Evolutionary conservation across 2,797 vertebrate species (phyloP).

Genomic region (Anolis apletophallus): DNA sequence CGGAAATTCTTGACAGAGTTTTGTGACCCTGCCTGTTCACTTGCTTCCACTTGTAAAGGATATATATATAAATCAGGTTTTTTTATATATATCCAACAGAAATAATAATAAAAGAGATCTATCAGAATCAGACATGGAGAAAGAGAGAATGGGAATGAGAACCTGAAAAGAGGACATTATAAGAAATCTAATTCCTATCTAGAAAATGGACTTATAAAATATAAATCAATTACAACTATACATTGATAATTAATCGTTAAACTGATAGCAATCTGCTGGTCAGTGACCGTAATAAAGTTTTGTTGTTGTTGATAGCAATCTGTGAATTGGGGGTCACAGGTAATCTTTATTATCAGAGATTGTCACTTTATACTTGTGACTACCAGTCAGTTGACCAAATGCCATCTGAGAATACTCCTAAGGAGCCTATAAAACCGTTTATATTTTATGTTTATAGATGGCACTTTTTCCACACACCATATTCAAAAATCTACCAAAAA

Average conservation of each 20-base stretch:
- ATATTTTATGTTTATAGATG: background rate
- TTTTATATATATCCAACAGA: fast-evolving
- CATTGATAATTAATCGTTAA: background rate
- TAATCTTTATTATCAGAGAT: too few relatives aligned
- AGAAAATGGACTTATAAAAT: background rate
- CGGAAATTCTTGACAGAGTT: background rate
- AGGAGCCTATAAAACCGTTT: background rate
- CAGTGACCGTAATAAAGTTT: too few relatives aligned
- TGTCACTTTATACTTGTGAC: too few relatives aligned
- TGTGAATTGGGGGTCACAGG: background rate
- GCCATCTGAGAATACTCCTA: background rate
- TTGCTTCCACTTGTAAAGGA: background rate
- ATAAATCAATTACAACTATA: background rate
- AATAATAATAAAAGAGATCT: too few relatives aligned
- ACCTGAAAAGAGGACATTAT: background rate
- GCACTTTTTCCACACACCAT: background rate
- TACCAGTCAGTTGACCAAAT: background rate
- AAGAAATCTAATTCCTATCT: background rate
- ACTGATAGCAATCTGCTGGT: too few relatives aligned
- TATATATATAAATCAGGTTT: background rate
- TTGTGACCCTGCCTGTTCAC: background rate
- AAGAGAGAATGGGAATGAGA: fast-evolving
- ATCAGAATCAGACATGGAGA: fast-evolving
- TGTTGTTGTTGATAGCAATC: too few relatives aligned
- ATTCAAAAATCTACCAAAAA: background rate